Percentiles rank a stretch among this genome's conserved stretches.
phyloP scores from a whole-genome alignment of 1,140 invertebrate species.

The Geopemphigus sp. region DNA sequence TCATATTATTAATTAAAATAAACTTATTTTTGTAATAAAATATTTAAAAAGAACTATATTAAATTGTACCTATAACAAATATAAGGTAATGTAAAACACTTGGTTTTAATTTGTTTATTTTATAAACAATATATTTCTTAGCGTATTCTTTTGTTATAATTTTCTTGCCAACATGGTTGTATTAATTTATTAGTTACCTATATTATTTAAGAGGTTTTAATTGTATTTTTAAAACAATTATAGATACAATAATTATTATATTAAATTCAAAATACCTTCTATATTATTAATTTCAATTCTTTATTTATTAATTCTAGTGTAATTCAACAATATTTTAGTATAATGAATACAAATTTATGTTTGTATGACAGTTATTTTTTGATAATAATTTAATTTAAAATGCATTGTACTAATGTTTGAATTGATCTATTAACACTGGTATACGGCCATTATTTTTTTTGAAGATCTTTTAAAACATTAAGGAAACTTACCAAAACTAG shows the following conservation, averaged over 20 bases:
- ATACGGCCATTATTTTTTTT: constrained; percentile 11
- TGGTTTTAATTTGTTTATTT: not conserved
- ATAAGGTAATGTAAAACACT: not conserved
- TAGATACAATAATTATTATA: not conserved
- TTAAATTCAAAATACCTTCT: not conserved
- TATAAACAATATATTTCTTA: not conserved
- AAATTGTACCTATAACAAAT: not conserved
- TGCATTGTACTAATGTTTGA: not conserved
- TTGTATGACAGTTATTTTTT: not conserved
- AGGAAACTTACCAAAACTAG: not conserved
- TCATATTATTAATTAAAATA: not conserved
- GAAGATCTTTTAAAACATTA: not conserved
- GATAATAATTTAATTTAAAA: not conserved
- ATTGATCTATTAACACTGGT: not conserved
- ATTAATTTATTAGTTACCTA: constrained; percentile 16
- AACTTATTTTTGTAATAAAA: constrained; percentile 24
- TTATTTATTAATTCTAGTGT: not conserved
- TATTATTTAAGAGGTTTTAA: constrained; percentile 13
- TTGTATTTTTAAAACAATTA: not conserved
- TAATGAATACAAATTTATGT: not conserved
- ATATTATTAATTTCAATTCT: not conserved
- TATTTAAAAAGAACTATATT: not conserved
- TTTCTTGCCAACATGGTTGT: constrained; percentile 18
- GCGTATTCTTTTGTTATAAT: not conserved
- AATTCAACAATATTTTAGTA: not conserved